Evolutionary conservation across 2,113 vertebrate species (phyloP).

Genomic region (Ptyas mucosa): DNA sequence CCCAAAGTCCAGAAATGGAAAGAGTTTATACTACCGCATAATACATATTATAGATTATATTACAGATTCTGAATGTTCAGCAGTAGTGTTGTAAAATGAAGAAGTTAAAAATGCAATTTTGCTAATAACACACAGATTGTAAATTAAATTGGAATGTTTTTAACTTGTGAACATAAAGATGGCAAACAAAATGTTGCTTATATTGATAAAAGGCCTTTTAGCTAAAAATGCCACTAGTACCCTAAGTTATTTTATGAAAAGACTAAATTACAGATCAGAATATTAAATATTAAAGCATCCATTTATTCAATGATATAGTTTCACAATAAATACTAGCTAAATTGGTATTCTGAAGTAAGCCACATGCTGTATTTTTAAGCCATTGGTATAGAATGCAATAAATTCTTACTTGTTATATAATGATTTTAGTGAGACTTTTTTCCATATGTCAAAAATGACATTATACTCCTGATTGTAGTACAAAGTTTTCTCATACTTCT

Average conservation of each 20-base stretch:
- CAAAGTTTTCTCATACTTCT: slow-evolving; percentile 8
- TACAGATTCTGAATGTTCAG: neutral
- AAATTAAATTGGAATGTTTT: neutral
- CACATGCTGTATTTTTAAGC: neutral
- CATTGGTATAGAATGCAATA: neutral
- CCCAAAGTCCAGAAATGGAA: neutral
- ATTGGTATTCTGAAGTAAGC: neutral
- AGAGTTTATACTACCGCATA: neutral
- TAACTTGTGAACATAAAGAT: neutral
- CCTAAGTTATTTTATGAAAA: neutral
- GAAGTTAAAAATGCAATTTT: neutral
- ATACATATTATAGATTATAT: neutral
- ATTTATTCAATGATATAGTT: neutral
- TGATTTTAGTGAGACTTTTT: neutral
- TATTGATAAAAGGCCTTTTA: neutral
- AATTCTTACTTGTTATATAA: neutral
- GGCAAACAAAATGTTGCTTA: neutral
- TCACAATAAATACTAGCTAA: neutral
- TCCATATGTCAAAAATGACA: neutral
- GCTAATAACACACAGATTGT: neutral
- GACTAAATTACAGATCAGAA: neutral
- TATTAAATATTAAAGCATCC: neutral
- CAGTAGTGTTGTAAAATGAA: neutral
- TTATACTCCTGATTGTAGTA: neutral
- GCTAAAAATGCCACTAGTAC: neutral